phyloP scores from a whole-genome alignment of 2,113 vertebrate species.

The Bos taurus region DNA sequence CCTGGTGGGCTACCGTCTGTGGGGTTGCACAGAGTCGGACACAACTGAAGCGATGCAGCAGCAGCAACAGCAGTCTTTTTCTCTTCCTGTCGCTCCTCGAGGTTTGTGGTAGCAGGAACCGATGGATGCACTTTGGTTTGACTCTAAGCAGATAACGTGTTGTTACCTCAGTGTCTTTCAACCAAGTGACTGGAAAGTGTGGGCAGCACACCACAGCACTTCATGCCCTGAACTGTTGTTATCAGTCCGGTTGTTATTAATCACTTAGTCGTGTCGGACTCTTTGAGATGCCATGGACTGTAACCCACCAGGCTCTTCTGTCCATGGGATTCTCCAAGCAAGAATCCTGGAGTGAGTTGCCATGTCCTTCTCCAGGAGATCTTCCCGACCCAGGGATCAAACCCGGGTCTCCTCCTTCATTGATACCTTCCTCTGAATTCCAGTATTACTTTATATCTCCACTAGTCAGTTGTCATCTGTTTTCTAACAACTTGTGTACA shows the following conservation, averaged over 20 bases:
- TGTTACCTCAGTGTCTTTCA: neutral
- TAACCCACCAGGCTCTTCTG: neutral
- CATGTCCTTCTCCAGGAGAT: neutral
- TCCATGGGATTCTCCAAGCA: neutral
- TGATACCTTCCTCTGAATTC: neutral
- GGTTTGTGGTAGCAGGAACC: accelerated
- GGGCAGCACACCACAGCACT: neutral
- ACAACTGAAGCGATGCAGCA: too few relatives aligned
- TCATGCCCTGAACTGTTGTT: neutral
- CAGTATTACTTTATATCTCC: neutral
- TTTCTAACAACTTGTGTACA: neutral
- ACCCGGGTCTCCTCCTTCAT: neutral
- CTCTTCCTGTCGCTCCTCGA: accelerated
- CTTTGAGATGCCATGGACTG: neutral
- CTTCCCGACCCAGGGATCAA: neutral
- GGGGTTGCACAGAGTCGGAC: too few relatives aligned
- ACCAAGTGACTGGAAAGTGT: neutral
- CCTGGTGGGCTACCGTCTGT: too few relatives aligned
- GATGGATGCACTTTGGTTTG: accelerated
- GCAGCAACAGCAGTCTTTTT: too few relatives aligned
- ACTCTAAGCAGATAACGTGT: too few relatives aligned
- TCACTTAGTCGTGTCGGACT: neutral
- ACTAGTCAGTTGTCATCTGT: too few relatives aligned
- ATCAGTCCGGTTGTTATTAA: neutral
- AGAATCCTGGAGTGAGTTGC: neutral